Evolutionary conservation across 2,888 invertebrate genomes (phyloP), one percentile per base, ranked within the genome.

Genomic region (Drosophila setosimentum): DNA sequence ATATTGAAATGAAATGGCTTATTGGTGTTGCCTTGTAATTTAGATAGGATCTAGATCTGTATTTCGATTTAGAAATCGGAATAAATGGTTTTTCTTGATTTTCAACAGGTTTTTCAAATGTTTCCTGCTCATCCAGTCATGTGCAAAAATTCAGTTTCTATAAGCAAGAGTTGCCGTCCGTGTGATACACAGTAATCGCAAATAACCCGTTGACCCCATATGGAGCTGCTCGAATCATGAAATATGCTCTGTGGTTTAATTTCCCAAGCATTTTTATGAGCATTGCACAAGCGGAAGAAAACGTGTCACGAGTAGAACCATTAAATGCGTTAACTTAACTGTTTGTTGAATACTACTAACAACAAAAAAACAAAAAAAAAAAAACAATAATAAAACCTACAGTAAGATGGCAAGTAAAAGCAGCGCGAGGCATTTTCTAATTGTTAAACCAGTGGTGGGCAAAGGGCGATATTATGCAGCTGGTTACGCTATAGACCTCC

Each of bases 281-380:
- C 73, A 60, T 83, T 83, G 80, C 85, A 80, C 83, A 83, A 83
- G 72, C 67, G 58, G 24, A 65, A 51, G 50, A 49, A 51, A 61
- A 48, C 51, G 57, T 54, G 37, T 40, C 50, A 64, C 65, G 65
- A 54, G 80, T 77, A 78, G 78, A 86, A 83, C 67, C 71, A 83
- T 87, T 76, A 80, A 83, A 73, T 83, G 83, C 86, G 78, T 78
- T 37, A 70, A 68, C 50, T 76, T 94, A 94, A 30, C 84, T 82
- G 84, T 76, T 66, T 60, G 42, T 58, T 45, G 48, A 58, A 29
- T 24, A 30, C 40, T 11, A 45, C 50, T 51, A 63, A 57, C 49
- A 54, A 37, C 24, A 3, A 6, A 66, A 59, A 21, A 33, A 30
- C 10, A 33, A 45, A 42, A 18, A 29, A 37, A 53, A 10, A 57